Base-by-base conservation (phyloP, 2,888 invertebrate genomes). In the Leptopilina myrica region DNA sequence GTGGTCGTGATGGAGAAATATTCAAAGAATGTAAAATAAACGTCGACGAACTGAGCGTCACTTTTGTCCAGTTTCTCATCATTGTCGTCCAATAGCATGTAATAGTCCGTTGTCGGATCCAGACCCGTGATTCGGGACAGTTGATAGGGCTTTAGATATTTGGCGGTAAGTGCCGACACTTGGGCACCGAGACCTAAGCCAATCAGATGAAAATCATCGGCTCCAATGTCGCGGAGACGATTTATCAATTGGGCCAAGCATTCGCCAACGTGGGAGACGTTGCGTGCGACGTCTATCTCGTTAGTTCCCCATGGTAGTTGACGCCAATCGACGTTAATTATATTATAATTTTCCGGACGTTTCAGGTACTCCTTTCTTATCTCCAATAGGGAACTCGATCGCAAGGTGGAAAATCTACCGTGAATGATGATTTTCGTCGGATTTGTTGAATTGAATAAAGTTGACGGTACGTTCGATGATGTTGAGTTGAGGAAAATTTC, bases 161-260 rank as follows among this genome's bases (percentile, higher is more conserved):
- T 92, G 0, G 95, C 94, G n/a, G 94, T 87, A 86, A 92, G 94
- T 80, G 94, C 94, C 0, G 94, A n/a, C n/a, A 95, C 91, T 78
- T 95, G 95, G 0, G 95, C 95, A 0, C 95, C 95, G 15, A 95
- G 90, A 75, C 95, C 95, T 89, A 95, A 95, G 0, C 95, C 95
- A 79, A 95, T 93, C 1, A 94, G 90, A 86, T 95, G 95, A 76
- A 95, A 93, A 85, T 95, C 93, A 14, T 86, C 84, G 1, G 93
- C 92, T 0, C 93, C 93, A 14, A 89, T 81, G 78, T 94, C 93
- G 59, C 92, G 86, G 33, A 95, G 90, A 49, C 93, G 90, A 46
- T 93, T 89, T 9, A 95, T 90, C 78, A 95, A 86, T 85, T 94
- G 93, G 0, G 94, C 94, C 0, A 93, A 86, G 86, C 95, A 95